Base-by-base conservation (phyloP, 2,113 vertebrate genomes). In the Aspiorhynchus laticeps region DNA sequence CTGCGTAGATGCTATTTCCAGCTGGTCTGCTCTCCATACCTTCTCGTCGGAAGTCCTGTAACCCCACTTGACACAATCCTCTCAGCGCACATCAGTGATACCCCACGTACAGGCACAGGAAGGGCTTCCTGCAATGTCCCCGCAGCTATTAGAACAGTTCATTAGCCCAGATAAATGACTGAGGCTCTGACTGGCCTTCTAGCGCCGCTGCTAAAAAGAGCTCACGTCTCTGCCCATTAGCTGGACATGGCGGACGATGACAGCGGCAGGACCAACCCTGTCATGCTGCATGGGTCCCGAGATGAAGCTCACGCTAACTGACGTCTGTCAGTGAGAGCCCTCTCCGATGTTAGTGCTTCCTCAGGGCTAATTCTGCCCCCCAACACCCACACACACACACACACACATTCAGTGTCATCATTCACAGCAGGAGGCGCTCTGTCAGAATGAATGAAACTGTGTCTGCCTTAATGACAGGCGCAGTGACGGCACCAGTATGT, bases 261-360 rank as follows among this genome's bases (percentile, higher is more conserved):
- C 92, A 81, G 89, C 91, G 84, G 88, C 91, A 84, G 88, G 85
- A 90, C 87, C 89, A 89, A 51, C 36, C 84, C 90, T 91, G 88
- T 88, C 90, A 87, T 59, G 74, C 91, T 87, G 88, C 77, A 73
- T 75, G 76, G 26, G 71, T 46, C n/a, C 41, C 1, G 87, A 90
- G 88, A 87, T 93, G 90, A 94, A 65, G 90, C 87, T 93, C 90
- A 93, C 89, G 85, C 80, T 87, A 83, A 86, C 87, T 94, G 94
- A 94, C 94, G 93, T 92, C 92, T 94, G 94, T 93, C 94, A 93
- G 14, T 85, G 43, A 85, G 69, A 74, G 7, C 19, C 26, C 24
- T 46, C 31, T 33, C 56, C 21, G 78, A 83, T 83, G 88, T 89
- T 89, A 88, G 41, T 71, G 28, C 88, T 82, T 93, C 92, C 90